Evolutionary conservation across 2,888 invertebrate genomes (phyloP), one percentile per base, ranked within the genome.

Genomic region (Bombyx huttoni): DNA sequence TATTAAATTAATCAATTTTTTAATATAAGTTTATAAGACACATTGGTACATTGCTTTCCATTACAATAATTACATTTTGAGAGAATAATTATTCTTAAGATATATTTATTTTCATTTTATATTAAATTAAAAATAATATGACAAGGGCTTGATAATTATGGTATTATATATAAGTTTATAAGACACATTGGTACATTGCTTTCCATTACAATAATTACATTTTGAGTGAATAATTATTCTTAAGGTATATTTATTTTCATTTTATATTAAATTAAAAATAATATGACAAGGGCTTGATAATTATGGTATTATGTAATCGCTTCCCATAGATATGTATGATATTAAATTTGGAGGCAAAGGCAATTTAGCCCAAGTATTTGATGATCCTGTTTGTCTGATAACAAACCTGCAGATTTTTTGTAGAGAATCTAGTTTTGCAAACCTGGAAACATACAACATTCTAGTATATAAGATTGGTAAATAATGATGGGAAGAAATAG

Each of bases 351-450:
- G 81, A 53, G 90, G 91, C 63, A 94, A 81, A 57, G 93, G 94
- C 67, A 94, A 86, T 67, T 90, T 90, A 62, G 90, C 90, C 79
- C 93, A 92, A 67, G 91, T 90, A 74, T 91, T 91, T 59, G 91
- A 85, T 60, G 92, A 81, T 49, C 92, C 92, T 61, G 91, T 91
- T 76, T 93, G 92, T 60, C 93, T 87, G 62, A 94, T 92, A 34
- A 93, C 92, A 87, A 93, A 94, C 64, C 94, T 90, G 76, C 94
- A 93, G 62, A 93, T 90, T 85, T 93, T 92, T 80, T 93, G 92
- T 64, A 94, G 70, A 64, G 69, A 92, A 89, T 77, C 92, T 88
- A 74, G 83, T 87, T 89, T 92, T 84, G 65, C 92, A 91, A 81
- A 94, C 91, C 74, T 94, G 89, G 58, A 93, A 24, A 83, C 49